Conservation (phyloP, 2,113 vertebrate species). For the Anhinga anhinga region DNA sequence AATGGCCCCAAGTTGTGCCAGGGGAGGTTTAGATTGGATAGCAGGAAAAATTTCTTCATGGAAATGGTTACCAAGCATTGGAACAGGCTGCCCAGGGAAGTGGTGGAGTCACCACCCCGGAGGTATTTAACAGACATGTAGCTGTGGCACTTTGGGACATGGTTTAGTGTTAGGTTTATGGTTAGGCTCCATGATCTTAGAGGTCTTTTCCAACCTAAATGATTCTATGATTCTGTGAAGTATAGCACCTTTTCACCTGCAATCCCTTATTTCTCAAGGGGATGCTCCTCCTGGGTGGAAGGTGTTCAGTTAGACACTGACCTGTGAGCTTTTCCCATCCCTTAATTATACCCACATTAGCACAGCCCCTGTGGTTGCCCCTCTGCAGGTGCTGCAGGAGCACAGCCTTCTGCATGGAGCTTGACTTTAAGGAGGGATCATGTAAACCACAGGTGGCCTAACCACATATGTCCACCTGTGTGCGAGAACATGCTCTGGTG, state of each 20-base stretch:
- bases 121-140: rapidly evolving
- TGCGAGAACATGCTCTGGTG: neutral
- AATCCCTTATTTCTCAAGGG: neutral
- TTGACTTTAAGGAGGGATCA: neutral
- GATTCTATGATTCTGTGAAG: neutral
- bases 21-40: neutral
- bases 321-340: neutral
- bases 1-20: neutral
- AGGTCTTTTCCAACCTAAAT: neutral
- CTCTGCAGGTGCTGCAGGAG: neutral
- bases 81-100: neutral
- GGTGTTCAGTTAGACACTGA: neutral
- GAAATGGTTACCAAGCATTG: neutral
- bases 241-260: neutral
- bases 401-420: neutral
- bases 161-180: neutral
- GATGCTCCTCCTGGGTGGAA: neutral
- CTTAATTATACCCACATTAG: neutral
- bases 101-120: neutral
- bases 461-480: neutral
- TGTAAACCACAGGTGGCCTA: neutral
- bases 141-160: neutral
- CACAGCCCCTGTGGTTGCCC: neutral
- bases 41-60: neutral
- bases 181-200: neutral